These are phyloP conservation scores for Rhyacophila brunnea DNA, from an alignment of 1,140 invertebrate genomes.

Conservation along the genomic window DNA sequence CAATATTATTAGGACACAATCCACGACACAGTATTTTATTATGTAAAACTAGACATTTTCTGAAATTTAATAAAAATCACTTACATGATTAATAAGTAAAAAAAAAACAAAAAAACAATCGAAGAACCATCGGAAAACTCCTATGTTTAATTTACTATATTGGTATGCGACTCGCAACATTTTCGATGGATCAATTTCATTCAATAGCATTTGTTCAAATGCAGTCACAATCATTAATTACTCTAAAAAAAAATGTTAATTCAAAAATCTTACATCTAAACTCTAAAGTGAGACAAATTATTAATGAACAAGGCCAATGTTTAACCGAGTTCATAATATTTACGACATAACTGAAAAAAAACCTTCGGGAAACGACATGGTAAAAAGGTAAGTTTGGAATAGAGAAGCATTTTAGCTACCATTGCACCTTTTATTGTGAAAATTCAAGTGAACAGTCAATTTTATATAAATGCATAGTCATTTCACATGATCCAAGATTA, in stretches of 20 bases:
- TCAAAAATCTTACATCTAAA: slow-evolving; percentile 7
- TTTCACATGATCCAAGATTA: no score
- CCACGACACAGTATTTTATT: slow-evolving; percentile 5
- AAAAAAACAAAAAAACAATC: neutral
- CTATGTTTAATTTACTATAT: neutral
- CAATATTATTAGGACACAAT: slow-evolving; percentile 7
- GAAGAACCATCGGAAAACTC: slow-evolving; percentile 7
- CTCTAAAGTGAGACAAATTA: neutral
- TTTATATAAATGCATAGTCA: no score
- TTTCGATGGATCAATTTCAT: neutral
- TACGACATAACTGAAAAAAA: neutral
- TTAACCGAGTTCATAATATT: slow-evolving; percentile 6
- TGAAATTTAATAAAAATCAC: neutral
- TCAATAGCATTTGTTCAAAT: slow-evolving; percentile 4
- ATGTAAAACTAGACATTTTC: neutral
- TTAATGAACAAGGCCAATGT: slow-evolving; percentile 9
- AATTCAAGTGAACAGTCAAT: neutral
- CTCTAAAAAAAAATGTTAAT: slow-evolving; percentile 9
- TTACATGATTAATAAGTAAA: slow-evolving; percentile 1
- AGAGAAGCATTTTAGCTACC: slow-evolving; percentile 2
- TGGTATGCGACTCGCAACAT: neutral
- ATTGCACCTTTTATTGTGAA: neutral
- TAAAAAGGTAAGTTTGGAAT: neutral
- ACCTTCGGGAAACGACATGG: slow-evolving; percentile 2
- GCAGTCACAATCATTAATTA: neutral